Percentiles rank a stretch among this genome's conserved stretches.
Evolutionary conservation across 1,140 invertebrate genomes (phyloP).

Genomic region (Heterodera schachtii): DNA sequence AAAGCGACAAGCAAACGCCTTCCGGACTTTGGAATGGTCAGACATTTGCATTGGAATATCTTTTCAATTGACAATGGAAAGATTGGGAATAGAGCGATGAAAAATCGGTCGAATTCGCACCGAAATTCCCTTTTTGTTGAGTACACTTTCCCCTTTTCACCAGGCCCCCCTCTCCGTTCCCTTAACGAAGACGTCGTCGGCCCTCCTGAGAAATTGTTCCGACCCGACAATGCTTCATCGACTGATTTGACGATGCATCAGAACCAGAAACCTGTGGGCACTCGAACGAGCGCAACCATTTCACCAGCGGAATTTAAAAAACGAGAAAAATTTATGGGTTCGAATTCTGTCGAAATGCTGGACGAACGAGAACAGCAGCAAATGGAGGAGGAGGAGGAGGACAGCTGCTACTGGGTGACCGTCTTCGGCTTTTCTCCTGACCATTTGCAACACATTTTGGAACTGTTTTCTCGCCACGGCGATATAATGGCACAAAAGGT

Average conservation of each 20-base stretch:
- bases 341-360: conserved; percentile 4
- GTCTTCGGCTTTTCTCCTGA: conserved; percentile 50
- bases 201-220: conserved; percentile 39
- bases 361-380: conserved; percentile 8
- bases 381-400: not conserved
- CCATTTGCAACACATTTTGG: conserved; percentile 33
- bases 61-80: too few relatives aligned
- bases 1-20: conserved; percentile 2
- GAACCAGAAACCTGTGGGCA: conserved; percentile 17
- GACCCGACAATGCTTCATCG: conserved; percentile 15
- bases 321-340: not conserved
- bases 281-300: not conserved
- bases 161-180: conserved; percentile 50
- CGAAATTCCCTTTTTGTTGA: too few relatives aligned
- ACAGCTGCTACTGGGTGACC: conserved; percentile 45
- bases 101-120: too few relatives aligned
- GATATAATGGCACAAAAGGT: conserved; percentile 53
- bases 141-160: too few relatives aligned
- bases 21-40: conserved; percentile 35
- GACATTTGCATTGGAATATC: conserved; percentile 13
- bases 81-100: too few relatives aligned
- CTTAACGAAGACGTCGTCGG: conserved; percentile 40
- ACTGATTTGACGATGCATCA: conserved; percentile 4
- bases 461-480: conserved; percentile 48
- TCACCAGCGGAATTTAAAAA: not conserved